A percentile compares a stretch with the other conserved stretches of the same genome.
Evolutionary conservation across 2,888 invertebrate species (phyloP).

Genomic region (Frankliniella fusca): DNA sequence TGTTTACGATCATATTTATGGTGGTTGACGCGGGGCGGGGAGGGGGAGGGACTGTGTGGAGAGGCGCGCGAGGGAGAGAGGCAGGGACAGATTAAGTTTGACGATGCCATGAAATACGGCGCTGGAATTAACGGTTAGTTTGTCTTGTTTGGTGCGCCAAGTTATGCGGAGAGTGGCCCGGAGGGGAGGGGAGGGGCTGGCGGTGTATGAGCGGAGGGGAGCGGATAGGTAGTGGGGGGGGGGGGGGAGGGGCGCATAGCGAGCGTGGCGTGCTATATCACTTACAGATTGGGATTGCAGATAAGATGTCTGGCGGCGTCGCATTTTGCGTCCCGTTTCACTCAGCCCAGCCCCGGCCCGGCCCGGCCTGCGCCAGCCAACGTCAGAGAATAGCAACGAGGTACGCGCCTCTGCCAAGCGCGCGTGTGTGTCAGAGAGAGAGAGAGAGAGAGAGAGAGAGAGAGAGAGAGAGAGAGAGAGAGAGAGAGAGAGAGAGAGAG

Average conservation of each 20-base stretch:
- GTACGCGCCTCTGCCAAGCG: too few relatives aligned
- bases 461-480: not conserved
- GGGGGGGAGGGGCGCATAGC: not conserved
- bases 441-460: too few relatives aligned
- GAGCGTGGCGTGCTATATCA: not conserved
- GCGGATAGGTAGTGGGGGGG: not conserved
- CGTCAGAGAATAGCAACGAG: too few relatives aligned
- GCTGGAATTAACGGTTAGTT: conserved; percentile 14
- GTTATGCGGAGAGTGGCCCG: not conserved
- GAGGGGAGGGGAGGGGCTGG: not conserved
- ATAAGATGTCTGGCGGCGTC: not conserved
- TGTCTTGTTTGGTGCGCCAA: conserved; percentile 6
- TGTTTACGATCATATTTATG: conserved; percentile 25
- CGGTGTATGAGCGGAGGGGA: not conserved
- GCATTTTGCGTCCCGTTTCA: too few relatives aligned
- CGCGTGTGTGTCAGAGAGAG: too few relatives aligned
- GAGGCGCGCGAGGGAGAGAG: not conserved
- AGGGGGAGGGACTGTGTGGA: not conserved
- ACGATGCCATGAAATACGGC: conserved; percentile 24
- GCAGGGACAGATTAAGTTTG: conserved; percentile 23
- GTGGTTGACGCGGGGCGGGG: not conserved
- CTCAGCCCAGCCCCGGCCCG: too few relatives aligned
- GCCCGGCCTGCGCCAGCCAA: too few relatives aligned
- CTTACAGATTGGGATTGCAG: not conserved
- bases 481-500: not conserved